Evolutionary conservation across 2,113 vertebrate genomes (phyloP).

Genomic region (Nerophis ophidion): DNA sequence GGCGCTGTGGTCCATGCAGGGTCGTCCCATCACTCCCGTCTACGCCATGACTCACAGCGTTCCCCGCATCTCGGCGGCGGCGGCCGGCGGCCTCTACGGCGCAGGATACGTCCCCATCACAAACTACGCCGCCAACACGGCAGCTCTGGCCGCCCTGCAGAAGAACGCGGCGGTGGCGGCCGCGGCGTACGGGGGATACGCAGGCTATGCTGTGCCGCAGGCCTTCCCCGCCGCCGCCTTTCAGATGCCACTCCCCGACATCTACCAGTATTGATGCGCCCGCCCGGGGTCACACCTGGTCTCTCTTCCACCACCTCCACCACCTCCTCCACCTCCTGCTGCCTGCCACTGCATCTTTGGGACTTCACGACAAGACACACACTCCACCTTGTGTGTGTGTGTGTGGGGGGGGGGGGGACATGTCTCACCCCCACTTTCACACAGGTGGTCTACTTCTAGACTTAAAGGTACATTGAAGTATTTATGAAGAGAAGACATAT

Average conservation of each 20-base stretch:
- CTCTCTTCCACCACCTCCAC: no score
- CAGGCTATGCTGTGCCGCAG: constrained; percentile 84
- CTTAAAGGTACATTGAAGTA: constrained; percentile 83
- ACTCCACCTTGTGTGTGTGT: not conserved
- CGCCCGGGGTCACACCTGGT: not conserved
- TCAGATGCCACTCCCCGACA: constrained; percentile 88
- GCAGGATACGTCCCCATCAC: constrained; percentile 85
- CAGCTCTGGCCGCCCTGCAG: constrained; percentile 88
- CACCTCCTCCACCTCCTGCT: no score
- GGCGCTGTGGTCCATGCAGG: constrained; percentile 61
- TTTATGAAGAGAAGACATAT: constrained; percentile 81
- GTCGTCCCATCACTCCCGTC: constrained; percentile 91
- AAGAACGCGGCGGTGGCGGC: constrained; percentile 82
- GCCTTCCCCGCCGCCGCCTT: constrained; percentile 84
- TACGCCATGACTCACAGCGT: constrained; percentile 91
- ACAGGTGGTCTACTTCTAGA: no score
- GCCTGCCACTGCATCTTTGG: constrained; percentile 37
- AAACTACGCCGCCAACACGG: constrained; percentile 77
- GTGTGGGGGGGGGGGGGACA: not conserved
- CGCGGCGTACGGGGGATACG: constrained; percentile 79
- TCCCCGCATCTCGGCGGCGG: constrained; percentile 81
- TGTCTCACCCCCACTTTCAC: constrained; percentile 1
- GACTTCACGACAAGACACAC: constrained; percentile 19
- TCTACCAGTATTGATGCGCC: constrained; percentile 88
- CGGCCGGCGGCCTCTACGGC: constrained; percentile 81